Evolutionary conservation across 2,113 vertebrate genomes (phyloP).

Genomic region (Oreochromis aureus): DNA sequence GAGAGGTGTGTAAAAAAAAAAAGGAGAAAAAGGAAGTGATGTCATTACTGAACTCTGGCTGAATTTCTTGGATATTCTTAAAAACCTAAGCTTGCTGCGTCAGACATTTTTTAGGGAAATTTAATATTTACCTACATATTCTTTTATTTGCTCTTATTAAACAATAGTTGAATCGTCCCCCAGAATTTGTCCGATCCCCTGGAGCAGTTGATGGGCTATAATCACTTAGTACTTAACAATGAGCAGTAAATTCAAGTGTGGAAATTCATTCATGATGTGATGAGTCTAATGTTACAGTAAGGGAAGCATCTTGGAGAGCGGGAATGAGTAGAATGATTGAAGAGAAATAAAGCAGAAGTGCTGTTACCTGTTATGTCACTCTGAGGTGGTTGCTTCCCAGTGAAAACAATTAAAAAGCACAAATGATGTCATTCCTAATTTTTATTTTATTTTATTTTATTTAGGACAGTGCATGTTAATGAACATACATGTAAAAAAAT

Average conservation of each 20-base stretch:
- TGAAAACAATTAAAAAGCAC: background rate
- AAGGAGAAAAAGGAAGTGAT: background rate
- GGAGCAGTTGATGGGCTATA: background rate
- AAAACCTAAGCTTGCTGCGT: background rate
- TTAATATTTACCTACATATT: background rate
- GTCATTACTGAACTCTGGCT: background rate
- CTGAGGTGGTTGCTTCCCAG: background rate
- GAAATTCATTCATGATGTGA: background rate
- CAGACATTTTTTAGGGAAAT: background rate
- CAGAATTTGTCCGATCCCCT: background rate
- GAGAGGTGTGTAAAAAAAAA: background rate
- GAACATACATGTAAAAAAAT: too few species aligned
- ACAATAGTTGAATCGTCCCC: background rate
- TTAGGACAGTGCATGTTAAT: too few species aligned
- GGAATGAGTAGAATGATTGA: background rate
- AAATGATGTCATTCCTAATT: background rate
- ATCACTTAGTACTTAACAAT: background rate
- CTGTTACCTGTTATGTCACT: background rate
- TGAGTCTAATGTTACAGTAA: background rate
- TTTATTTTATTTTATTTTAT: too few species aligned
- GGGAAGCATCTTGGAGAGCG: background rate
- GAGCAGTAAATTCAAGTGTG: background rate
- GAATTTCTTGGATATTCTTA: background rate
- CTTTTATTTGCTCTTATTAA: background rate
- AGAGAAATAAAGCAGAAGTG: background rate